A percentile compares a stretch with the other conserved stretches of the same genome.
phyloP scores from a whole-genome alignment of 2,888 invertebrate genomes.

The Lapara coniferarum region DNA sequence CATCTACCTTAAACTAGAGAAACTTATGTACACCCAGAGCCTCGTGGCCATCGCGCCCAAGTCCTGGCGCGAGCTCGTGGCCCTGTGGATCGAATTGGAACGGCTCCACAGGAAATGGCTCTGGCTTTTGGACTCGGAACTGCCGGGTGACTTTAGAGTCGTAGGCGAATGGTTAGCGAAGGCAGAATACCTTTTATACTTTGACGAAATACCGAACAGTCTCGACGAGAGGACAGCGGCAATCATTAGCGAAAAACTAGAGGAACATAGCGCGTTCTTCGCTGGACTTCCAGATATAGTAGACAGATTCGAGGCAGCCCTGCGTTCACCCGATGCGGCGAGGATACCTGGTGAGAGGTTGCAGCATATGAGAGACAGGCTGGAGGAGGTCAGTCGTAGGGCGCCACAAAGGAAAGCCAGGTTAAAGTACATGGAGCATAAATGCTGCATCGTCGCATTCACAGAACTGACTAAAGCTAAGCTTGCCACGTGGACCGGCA shows the following conservation, averaged over 20 bases:
- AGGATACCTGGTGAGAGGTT: conserved; percentile 91
- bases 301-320: conserved; percentile 90
- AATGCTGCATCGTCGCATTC: conserved; percentile 96
- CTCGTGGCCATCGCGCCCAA: conserved; percentile 91
- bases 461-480: conserved; percentile 95
- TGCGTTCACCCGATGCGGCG: conserved; percentile 86
- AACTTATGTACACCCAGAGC: conserved; percentile 91
- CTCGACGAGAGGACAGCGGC: conserved; percentile 96
- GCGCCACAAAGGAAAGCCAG: conserved; percentile 92
- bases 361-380: conserved; percentile 90
- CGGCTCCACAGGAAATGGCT: conserved; percentile 92
- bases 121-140: conserved; percentile 92
- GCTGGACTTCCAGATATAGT: conserved; percentile 90
- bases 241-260: conserved; percentile 93
- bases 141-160: conserved; percentile 93
- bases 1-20: conserved; percentile 90
- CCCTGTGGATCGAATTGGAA: conserved; percentile 92
- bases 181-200: conserved; percentile 91
- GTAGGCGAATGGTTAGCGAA: conserved; percentile 95
- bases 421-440: conserved; percentile 95
- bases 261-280: conserved; percentile 96
- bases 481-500: conserved; percentile 93
- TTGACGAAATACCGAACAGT: conserved; percentile 91
- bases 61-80: conserved; percentile 92
- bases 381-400: conserved; percentile 88